Evolutionary conservation across 2,113 vertebrate genomes (phyloP).

Genomic region (Asarcornis scutulata): DNA sequence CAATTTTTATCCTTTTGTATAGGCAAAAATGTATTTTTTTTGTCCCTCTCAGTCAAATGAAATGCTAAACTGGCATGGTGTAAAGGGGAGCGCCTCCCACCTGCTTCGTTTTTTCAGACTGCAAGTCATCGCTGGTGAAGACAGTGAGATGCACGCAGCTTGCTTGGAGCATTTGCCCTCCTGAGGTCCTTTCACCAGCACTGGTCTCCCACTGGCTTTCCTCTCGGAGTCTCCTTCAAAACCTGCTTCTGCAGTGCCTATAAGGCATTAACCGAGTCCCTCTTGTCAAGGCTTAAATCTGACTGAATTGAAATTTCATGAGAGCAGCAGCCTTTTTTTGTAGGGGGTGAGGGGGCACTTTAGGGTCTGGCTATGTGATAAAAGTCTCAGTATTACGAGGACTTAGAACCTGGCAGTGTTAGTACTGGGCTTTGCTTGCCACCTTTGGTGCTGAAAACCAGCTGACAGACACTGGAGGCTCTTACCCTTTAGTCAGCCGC

Average conservation of each 20-base stretch:
- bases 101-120: not conserved
- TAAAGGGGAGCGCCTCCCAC: not conserved
- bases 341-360: not conserved
- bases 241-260: not conserved
- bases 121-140: not conserved
- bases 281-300: not conserved
- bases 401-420: not conserved
- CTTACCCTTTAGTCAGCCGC: not conserved
- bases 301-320: constrained; percentile 20
- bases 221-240: constrained; percentile 10
- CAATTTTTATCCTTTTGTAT: not conserved
- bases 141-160: not conserved
- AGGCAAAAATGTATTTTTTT: not conserved
- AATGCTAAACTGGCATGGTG: not conserved
- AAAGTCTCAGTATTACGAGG: not conserved
- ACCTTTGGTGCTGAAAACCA: not conserved
- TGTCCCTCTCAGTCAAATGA: not conserved
- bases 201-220: not conserved
- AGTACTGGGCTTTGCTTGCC: not conserved
- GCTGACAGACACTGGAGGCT: not conserved
- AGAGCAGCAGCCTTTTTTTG: not conserved
- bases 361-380: not conserved
- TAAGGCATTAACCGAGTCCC: not conserved
- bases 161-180: not conserved
- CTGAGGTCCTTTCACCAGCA: not conserved